Evolutionary conservation across 2,888 invertebrate genomes (phyloP).

Genomic region (Polydrusus tereticollis): DNA sequence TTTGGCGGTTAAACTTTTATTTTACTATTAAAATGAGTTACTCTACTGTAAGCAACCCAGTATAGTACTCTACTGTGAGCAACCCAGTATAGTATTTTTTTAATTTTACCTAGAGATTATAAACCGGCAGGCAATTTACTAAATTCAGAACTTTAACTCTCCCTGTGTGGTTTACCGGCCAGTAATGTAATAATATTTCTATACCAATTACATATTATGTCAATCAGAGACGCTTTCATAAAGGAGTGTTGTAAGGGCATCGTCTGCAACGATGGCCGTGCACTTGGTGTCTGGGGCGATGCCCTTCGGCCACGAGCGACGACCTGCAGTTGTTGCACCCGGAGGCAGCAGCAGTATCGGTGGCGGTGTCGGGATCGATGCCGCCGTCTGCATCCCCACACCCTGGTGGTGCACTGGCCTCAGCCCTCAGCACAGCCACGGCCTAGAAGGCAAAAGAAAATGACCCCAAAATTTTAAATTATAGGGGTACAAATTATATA

Average conservation of each 20-base stretch:
- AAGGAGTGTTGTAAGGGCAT: slow-evolving; percentile 12
- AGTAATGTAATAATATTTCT: too few species aligned
- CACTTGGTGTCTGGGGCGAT: slow-evolving; percentile 36
- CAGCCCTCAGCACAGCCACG: neutral
- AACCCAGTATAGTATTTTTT: too few species aligned
- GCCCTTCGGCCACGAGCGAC: slow-evolving; percentile 28
- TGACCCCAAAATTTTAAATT: neutral
- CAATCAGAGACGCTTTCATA: neutral
- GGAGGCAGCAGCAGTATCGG: slow-evolving; percentile 51
- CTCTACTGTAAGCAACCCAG: too few species aligned
- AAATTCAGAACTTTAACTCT: too few species aligned
- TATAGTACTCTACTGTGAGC: too few species aligned
- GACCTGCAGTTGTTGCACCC: slow-evolving; percentile 33
- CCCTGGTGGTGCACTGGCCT: slow-evolving; percentile 47
- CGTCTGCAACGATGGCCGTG: neutral
- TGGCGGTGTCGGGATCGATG: slow-evolving; percentile 51
- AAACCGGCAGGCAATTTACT: too few species aligned
- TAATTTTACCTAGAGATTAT: too few species aligned
- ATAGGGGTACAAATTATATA: neutral
- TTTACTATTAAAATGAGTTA: too few species aligned
- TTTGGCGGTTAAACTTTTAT: too few species aligned
- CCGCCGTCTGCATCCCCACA: slow-evolving; percentile 41
- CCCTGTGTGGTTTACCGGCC: too few species aligned
- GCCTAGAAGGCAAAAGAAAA: neutral
- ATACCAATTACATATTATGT: neutral